Base-by-base conservation (phyloP, 2,113 vertebrate species). In the Burhinus oedicnemus region DNA sequence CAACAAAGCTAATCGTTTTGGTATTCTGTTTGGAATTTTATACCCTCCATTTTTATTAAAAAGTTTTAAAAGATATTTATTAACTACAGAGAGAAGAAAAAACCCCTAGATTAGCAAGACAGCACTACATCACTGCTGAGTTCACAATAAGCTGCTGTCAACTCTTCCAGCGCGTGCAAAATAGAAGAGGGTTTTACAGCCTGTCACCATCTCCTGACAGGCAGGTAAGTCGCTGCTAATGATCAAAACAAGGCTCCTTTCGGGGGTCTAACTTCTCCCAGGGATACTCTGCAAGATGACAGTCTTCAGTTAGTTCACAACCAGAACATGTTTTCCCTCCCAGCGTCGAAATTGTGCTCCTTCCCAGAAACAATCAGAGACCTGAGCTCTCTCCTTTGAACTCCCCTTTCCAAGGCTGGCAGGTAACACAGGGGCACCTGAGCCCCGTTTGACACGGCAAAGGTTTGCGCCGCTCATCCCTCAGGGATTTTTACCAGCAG, bases 61-160 rank as follows among this genome's bases (percentile, higher is more conserved):
- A 89, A 84, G 17, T 70, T 94, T 87, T 68, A 6, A 60, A 81
- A 84, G 25, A 15, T 25, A 36, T 75, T 95, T 84, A 71, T 89
- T 71, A 87, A 55, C 44, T 61, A 84, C 2, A 72, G 47, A 78
- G n/a, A 57, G 32, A 52, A 49, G 4, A 49, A 12, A 36, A 32
- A 60, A 38, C 5, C 1, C 21, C 42, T 52, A n/a, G 40, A 82
- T 80, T 76, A 89, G 40, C 74, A 91, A 79, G 69, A 74, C 45
- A 58, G 40, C 17, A 6, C 47, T 72, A 42, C 84, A 83, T 83
- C 66, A 83, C 22, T 90, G 44, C 78, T 40, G 70, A 85, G 52
- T 25, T 89, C 87, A 88, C 61, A 94, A 80, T 76, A 64, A 93
- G 40, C 40, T 90, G 70, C 78, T 95, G 92, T 94, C 91, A 97